Evolutionary conservation across 2,797 vertebrate species (phyloP).

Genomic region (Pseudochaenichthys georgianus): DNA sequence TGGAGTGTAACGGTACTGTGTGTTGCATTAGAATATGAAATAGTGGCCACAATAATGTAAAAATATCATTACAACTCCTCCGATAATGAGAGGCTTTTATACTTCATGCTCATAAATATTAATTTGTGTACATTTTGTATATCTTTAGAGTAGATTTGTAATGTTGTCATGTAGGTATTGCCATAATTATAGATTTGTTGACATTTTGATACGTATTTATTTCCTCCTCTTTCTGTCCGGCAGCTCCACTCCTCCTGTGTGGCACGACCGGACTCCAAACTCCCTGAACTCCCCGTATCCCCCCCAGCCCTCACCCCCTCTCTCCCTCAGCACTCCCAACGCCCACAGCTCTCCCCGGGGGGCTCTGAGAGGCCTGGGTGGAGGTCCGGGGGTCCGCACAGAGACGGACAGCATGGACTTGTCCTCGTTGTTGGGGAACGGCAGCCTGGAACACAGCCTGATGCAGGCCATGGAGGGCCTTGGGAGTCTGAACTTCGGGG

Average conservation of each 20-base stretch:
- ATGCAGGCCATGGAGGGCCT: slow-evolving; percentile 81
- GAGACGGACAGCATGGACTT: slow-evolving; percentile 67
- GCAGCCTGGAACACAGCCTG: slow-evolving; percentile 84
- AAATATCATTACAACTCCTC: background rate
- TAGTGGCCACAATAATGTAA: no score
- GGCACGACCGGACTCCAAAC: slow-evolving; percentile 64
- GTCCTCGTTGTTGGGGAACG: slow-evolving; percentile 72
- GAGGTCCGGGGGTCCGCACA: slow-evolving; percentile 37
- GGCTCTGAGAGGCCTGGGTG: slow-evolving; percentile 55
- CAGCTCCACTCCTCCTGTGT: slow-evolving; percentile 75
- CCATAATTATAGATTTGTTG: background rate
- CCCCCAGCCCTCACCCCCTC: slow-evolving; percentile 64
- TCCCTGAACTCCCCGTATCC: slow-evolving; percentile 59
- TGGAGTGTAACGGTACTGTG: background rate
- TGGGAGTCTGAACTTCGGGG: slow-evolving; percentile 67
- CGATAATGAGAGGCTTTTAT: no score
- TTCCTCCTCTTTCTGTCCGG: slow-evolving; percentile 14
- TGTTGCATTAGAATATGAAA: background rate
- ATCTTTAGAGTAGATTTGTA: background rate
- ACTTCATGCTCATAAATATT: background rate
- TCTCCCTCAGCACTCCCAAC: slow-evolving; percentile 77
- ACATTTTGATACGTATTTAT: background rate
- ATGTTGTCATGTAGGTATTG: no score
- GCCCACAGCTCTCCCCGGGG: slow-evolving; percentile 81
- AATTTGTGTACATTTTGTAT: background rate